Percentiles rank a stretch among this genome's conserved stretches.
Evolutionary conservation across 2,888 invertebrate genomes (phyloP).

Genomic region (Yponomeuta sedellus): DNA sequence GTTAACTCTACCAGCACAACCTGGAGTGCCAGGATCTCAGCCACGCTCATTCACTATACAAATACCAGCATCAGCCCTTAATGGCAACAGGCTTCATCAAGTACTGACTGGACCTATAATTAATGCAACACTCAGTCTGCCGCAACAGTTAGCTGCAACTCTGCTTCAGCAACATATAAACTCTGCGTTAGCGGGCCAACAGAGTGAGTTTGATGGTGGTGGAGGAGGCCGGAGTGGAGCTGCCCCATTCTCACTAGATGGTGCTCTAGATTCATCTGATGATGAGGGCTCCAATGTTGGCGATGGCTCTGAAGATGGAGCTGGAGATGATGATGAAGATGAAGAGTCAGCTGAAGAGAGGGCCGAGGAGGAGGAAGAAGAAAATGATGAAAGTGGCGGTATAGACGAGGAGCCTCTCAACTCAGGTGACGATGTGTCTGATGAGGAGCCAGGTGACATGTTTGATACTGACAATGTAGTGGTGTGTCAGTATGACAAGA

Average conservation of each 20-base stretch:
- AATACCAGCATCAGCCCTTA: constrained; percentile 90
- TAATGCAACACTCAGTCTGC: constrained; percentile 91
- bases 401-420: constrained; percentile 92
- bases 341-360: constrained; percentile 84
- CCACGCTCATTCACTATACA: constrained; percentile 90
- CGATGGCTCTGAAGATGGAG: constrained; percentile 81
- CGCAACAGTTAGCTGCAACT: constrained; percentile 86
- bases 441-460: constrained; percentile 94
- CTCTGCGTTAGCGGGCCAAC: constrained; percentile 80
- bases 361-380: constrained; percentile 81
- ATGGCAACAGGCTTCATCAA: constrained; percentile 81
- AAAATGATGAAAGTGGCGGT: constrained; percentile 81
- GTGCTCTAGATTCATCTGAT: constrained; percentile 82
- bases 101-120: constrained; percentile 92
- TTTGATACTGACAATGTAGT: constrained; percentile 99
- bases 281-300: constrained; percentile 82
- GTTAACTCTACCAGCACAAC: constrained; percentile 89
- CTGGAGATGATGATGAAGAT: constrained; percentile 83
- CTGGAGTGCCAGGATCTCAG: constrained; percentile 82
- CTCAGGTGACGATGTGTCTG: constrained; percentile 98
- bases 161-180: constrained; percentile 93
- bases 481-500: constrained; percentile 99
- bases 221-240: constrained; percentile 65
- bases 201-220: constrained; percentile 67
- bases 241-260: constrained; percentile 73